Percentiles rank a stretch among this genome's conserved stretches.
Evolutionary conservation across 2,113 vertebrate genomes (phyloP).

Genomic region (Ochotona curzoniae): DNA sequence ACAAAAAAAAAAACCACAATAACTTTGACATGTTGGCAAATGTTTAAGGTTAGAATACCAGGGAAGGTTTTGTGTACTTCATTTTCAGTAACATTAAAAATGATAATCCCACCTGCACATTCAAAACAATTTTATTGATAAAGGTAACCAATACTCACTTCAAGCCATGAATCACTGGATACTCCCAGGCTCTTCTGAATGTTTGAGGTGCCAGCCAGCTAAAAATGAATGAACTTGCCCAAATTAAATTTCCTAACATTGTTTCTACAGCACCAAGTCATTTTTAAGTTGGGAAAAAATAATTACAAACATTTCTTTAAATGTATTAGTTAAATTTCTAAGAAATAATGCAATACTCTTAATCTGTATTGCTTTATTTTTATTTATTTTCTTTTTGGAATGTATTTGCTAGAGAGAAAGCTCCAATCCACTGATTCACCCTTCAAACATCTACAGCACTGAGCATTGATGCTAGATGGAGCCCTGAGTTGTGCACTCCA

Average conservation of each 20-base stretch:
- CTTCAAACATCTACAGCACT: too few relatives aligned
- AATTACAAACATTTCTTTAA: not conserved
- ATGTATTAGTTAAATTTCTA: not conserved
- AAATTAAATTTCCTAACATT: not conserved
- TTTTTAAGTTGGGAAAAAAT: not conserved
- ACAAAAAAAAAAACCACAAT: not conserved
- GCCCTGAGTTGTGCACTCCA: too few relatives aligned
- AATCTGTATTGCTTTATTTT: not conserved
- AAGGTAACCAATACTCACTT: not conserved
- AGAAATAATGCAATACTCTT: not conserved
- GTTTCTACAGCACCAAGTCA: not conserved
- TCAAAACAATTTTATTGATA: not conserved
- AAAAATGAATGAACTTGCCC: conserved; percentile 20
- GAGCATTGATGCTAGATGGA: too few relatives aligned
- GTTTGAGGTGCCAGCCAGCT: not conserved
- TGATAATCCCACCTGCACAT: not conserved
- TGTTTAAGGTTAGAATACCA: conserved; percentile 28
- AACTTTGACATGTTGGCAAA: conserved; percentile 62
- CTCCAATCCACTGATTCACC: too few relatives aligned
- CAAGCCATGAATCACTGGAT: not conserved
- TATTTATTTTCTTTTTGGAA: not conserved
- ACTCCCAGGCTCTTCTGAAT: not conserved
- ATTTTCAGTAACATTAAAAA: conserved; percentile 26
- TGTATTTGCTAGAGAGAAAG: too few relatives aligned
- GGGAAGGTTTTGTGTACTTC: not conserved